Evolutionary conservation across 2,113 vertebrate genomes (phyloP), one percentile per base, ranked within the genome.

Genomic region (Sapayoa aenigma): DNA sequence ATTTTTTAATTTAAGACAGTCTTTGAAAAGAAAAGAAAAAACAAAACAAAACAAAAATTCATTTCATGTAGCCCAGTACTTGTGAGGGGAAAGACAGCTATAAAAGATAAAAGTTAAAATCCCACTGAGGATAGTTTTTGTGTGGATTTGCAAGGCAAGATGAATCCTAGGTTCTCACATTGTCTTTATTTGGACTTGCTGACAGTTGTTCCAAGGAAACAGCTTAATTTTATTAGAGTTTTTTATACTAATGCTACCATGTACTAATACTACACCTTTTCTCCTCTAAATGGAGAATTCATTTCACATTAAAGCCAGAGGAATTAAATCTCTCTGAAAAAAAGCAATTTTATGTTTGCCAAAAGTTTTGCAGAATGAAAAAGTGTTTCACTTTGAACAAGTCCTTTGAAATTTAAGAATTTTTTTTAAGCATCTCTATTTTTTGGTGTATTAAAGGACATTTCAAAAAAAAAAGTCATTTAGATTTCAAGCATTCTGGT

Each of bases 391-490:
- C 33, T 42, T 87, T 19, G 68, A 94, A 81, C 4, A 84, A 89
- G 56, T 77, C 8, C 46, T 95, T 62, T 33, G 14, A 93, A 84
- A 93, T 84, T 71, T 56, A 66, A 74, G 12, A 81, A 14, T 3
- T 27, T 91, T 89, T 89, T 89, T 41, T n/a, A 75, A 84, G 25
- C 8, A 17, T 28, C 41, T 91, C 90, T 91, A 93, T 11, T 92
- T 94, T 79, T 89, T 22, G 87, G 44, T 37, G 6, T 89, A 78
- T 78, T 84, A 92, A 89, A 87, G 19, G 69, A 91, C 77, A 90
- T 91, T 92, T 93, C 73, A 81, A 81, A 94, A 87, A 68, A 80
- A 85, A 92, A 81, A 89, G 37, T 72, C 5, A 39, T 69, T 94
- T 92, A 27, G 56, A 82, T 92, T 94, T 92, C 80, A 87, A 87